These are phyloP conservation scores for Pterocles burchelli DNA, from an alignment of 2,113 vertebrate genomes.

Conservation along the genomic window DNA sequence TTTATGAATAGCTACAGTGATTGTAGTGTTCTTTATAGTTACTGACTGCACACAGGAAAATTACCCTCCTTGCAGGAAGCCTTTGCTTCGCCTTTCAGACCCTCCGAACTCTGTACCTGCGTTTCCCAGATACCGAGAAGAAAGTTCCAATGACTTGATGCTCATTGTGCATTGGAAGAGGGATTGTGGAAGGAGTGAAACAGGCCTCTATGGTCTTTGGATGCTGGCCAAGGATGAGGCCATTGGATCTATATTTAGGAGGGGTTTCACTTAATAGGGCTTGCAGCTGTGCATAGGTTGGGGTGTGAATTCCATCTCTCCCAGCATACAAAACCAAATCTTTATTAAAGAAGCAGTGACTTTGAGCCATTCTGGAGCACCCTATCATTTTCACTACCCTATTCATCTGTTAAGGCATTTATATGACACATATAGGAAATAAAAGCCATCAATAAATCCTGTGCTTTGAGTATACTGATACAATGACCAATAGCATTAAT, in stretches of 20 bases:
- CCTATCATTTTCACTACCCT: constrained; percentile 59
- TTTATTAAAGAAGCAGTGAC: constrained; percentile 63
- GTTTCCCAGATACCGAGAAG: neutral
- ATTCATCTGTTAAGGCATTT: constrained; percentile 78
- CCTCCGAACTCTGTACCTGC: neutral
- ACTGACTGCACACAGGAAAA: constrained; percentile 23
- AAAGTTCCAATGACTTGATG: accelerated
- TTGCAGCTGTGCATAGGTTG: constrained; percentile 65
- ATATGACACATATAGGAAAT: constrained; percentile 75
- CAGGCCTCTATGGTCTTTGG: constrained; percentile 42
- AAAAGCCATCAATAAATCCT: constrained; percentile 65
- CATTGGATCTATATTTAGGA: constrained; percentile 66
- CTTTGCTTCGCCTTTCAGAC: neutral
- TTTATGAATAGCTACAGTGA: constrained; percentile 29
- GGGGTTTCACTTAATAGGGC: constrained; percentile 64
- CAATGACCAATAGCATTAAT: constrained; percentile 50
- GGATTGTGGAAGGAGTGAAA: constrained; percentile 34
- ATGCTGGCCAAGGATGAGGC: constrained; percentile 60
- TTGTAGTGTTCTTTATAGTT: constrained; percentile 32
- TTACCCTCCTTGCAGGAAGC: neutral
- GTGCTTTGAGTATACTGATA: constrained; percentile 62
- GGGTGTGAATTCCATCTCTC: constrained; percentile 67
- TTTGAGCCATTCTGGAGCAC: constrained; percentile 39
- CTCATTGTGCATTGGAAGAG: neutral
- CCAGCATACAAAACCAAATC: constrained; percentile 27